phyloP scores from a whole-genome alignment of 2,888 invertebrate genomes.

The Iselma pallidipennis region DNA sequence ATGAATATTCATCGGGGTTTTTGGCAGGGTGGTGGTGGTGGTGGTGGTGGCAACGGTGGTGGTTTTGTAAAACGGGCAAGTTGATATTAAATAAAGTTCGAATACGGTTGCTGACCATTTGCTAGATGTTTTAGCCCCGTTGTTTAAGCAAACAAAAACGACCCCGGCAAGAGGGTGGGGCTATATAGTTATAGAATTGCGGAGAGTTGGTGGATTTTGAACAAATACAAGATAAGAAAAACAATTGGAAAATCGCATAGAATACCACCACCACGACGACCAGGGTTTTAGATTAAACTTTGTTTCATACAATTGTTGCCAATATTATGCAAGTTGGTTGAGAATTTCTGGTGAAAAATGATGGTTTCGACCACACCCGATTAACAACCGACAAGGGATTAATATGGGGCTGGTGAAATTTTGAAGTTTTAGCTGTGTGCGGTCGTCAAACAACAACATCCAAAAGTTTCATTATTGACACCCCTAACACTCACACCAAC shows the following conservation, averaged over 20 bases:
- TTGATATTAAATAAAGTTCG: slow-evolving; percentile 31
- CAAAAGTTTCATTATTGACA: not conserved
- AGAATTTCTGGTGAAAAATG: not conserved
- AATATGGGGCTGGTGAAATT: not conserved
- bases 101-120: slow-evolving; percentile 23
- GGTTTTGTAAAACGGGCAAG: not conserved
- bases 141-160: not conserved
- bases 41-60: not conserved
- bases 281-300: too few relatives aligned
- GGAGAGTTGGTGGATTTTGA: not conserved
- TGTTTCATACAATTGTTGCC: too few relatives aligned
- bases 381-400: not conserved
- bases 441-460: not conserved
- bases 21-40: not conserved
- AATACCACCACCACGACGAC: too few relatives aligned
- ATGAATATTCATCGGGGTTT: slow-evolving; percentile 2
- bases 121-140: not conserved
- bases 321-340: too few relatives aligned
- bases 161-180: not conserved
- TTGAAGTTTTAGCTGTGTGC: not conserved
- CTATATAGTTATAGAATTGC: not conserved
- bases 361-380: too few relatives aligned
- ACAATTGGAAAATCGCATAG: not conserved
- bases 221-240: not conserved
- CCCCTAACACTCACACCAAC: not conserved